Evolutionary conservation across 1,140 invertebrate genomes (phyloP), one percentile per base, ranked within the genome.

Genomic region (Idris sp.): DNA sequence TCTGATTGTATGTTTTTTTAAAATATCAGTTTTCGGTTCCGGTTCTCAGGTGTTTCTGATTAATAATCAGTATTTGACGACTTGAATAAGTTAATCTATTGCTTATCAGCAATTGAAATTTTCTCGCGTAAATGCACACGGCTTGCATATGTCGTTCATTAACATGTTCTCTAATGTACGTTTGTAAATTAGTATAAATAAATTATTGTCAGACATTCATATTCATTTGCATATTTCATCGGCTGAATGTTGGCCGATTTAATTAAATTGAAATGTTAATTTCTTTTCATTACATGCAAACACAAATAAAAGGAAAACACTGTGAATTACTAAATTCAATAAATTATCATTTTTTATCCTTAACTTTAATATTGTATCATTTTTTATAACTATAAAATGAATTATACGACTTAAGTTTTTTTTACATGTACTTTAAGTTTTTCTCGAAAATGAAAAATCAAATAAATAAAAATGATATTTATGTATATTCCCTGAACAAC

Each of bases 171-270:
- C 35, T 36, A 15, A 16, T 36, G 35, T 15, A 2, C 35, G 35
- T 36, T 9, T 36, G 35, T 36, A 36, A 36, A 36, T 36, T 36
- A 3, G 16, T 36, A 16, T 36, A 36, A 54, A 54, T 30, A 54
- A 54, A 54, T 54, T 54, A 41, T 54, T 31, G 19, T 26, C 9
- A 54, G 28, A 3, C 51, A 43, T 56, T 56, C 26, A 56, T 56
- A 56, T 56, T 56, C 36, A 56, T 56, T 56, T 43, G 25, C 31
- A 56, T 56, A 56, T 43, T 41, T 56, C 41, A 56, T 56, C 36
- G 38, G 22, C 15, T 14, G 15, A 7, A 9, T 11, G 14, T 14
- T 25, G 18, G 11, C 10, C 19, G 36, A 25, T 41, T 40, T 36
- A 36, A 40, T 35, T 41, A 18, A 54, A 2, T 43, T 56, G 2